Evolutionary conservation across 2,888 invertebrate species (phyloP), one percentile per base, ranked within the genome.

Genomic region (Parascotia fuliginaria): DNA sequence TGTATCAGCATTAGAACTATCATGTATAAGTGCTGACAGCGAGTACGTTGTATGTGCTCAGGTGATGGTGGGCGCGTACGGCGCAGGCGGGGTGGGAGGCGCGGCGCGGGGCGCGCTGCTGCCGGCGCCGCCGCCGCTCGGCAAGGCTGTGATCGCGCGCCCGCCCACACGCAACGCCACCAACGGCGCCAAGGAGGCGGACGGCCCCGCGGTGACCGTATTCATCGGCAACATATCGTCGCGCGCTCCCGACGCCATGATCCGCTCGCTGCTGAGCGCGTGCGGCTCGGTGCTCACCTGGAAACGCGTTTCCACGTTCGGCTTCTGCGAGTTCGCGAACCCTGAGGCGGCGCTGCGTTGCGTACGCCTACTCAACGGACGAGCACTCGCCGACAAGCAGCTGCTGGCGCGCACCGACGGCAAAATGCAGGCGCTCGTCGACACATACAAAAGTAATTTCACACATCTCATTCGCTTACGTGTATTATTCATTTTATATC

Each of bases 291-390:
- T 99, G 40, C 93, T 97, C 9, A 97, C 96, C 71, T 99, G 99
- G 99, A 99, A 99, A 89, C 94, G 99, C 53, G 98, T 99, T 12
- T 97, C 98, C 82, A 98, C 97, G 0, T 99, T 99, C 89, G 99
- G 99, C 7, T 99, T 99, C 92, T 98, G 99, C 92, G 99, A 99
- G 92, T 98, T 97, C 87, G 97, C 97, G 63, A 92, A 89, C 50
- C 98, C 99, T 12, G 98, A 98, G 89, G 97, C 98, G 13, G 99
- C 99, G 31, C 93, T 99, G 66, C 94, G 99, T 61, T 98, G 99
- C 63, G 98, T 99, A 60, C 92, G 98, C 34, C 92, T 99, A 61
- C 93, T 99, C 22, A 98, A 99, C 89, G 98, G 98, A 72, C 95
- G 98, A 85, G 95, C 96, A 84, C 95, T 99, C 42, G 98, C 97